Percentiles rank a stretch among this genome's conserved stretches.
Evolutionary conservation across 2,113 vertebrate species (phyloP).

Genomic region (Rousettus leschenaultii): DNA sequence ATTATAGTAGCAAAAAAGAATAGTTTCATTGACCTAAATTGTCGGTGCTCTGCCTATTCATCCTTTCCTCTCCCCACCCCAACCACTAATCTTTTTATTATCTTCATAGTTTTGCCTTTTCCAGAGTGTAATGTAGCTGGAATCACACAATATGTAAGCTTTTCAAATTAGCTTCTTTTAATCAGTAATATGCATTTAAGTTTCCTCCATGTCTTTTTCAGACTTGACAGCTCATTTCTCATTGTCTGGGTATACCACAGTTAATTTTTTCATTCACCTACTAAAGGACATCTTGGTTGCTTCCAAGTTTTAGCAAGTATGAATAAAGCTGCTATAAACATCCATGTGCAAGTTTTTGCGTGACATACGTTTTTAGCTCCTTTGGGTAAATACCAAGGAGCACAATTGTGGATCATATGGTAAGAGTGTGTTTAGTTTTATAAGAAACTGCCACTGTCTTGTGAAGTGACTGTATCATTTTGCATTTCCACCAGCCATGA

Average conservation of each 20-base stretch:
- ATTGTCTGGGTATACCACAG: not conserved
- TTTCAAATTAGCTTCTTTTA: not conserved
- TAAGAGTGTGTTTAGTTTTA: not conserved
- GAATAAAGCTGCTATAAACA: conserved; percentile 34
- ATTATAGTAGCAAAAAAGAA: not conserved
- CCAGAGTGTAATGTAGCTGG: not conserved
- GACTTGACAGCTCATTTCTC: not conserved
- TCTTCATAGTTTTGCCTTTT: not conserved
- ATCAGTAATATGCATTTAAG: not conserved
- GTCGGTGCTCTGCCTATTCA: not conserved
- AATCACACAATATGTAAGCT: not conserved
- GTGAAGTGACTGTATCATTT: not conserved
- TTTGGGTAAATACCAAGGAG: not conserved
- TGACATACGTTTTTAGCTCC: not conserved
- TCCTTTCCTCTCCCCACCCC: not conserved
- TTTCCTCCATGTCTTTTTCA: conserved; percentile 21
- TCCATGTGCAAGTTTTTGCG: not conserved
- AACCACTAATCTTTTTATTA: not conserved
- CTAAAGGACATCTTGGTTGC: not conserved
- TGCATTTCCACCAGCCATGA: not conserved
- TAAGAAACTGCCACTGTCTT: not conserved
- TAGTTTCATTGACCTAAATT: not conserved
- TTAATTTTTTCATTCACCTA: not conserved
- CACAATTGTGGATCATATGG: not conserved
- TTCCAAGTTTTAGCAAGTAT: conserved; percentile 36